Conservation (phyloP, 2,797 vertebrate species). For the Hephaestus fuliginosus region DNA sequence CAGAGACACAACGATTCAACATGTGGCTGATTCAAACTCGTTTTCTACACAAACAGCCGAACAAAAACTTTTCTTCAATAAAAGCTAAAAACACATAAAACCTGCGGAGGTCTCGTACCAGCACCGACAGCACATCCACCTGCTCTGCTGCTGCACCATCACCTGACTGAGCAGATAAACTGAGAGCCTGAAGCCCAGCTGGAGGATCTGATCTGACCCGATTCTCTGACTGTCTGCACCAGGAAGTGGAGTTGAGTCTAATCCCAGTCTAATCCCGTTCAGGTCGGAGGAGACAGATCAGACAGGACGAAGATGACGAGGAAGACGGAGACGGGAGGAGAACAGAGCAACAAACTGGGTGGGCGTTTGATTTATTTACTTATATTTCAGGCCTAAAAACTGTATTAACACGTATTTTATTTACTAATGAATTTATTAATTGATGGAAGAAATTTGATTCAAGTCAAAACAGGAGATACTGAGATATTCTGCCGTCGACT, state of each 20-base stretch:
- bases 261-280: slow-evolving; percentile 48
- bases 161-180: slow-evolving; percentile 40
- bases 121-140: slow-evolving; percentile 18
- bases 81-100: not conserved
- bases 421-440: no score
- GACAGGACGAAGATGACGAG: not conserved
- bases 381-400: not conserved
- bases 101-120: not conserved
- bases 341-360: not conserved
- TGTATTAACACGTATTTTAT: no score
- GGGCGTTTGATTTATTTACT: not conserved
- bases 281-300: slow-evolving; percentile 23
- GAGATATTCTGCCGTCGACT: no score
- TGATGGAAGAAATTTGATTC: no score
- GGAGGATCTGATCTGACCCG: slow-evolving; percentile 43
- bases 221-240: slow-evolving; percentile 35
- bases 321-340: not conserved
- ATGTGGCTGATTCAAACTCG: not conserved
- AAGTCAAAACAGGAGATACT: no score
- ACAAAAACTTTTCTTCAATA: no score
- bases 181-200: slow-evolving; percentile 18
- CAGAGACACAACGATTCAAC: not conserved
- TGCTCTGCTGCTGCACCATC: slow-evolving; percentile 17
- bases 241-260: slow-evolving; percentile 56
- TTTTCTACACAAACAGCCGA: not conserved